Conservation (phyloP, 2,113 vertebrate genomes). For the Salminus brasiliensis region DNA sequence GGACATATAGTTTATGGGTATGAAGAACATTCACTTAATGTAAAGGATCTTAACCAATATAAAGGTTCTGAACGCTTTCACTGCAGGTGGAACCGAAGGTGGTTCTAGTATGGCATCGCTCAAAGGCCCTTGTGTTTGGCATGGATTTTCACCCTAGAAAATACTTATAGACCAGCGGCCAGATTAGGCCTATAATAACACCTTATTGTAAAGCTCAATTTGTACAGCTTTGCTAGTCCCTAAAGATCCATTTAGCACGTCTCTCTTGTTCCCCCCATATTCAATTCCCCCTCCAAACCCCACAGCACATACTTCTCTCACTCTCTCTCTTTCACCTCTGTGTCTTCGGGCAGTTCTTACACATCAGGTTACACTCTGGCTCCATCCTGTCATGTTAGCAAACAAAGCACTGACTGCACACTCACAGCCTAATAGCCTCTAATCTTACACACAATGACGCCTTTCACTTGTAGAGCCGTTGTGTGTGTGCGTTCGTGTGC, state of each 20-base stretch:
- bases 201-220: not conserved
- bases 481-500: not conserved
- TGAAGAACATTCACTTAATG: too few relatives aligned
- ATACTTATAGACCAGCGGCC: not conserved
- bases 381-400: conserved; percentile 79
- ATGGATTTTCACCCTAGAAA: not conserved
- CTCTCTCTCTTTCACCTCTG: conserved; percentile 52
- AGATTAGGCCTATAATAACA: not conserved
- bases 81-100: too few relatives aligned
- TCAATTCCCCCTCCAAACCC: not conserved
- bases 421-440: conserved; percentile 75
- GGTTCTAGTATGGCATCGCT: too few relatives aligned
- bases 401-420: conserved; percentile 79
- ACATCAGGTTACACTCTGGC: conserved; percentile 75
- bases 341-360: conserved; percentile 20
- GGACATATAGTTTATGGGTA: too few relatives aligned
- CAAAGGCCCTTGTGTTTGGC: too few relatives aligned
- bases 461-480: conserved; percentile 66
- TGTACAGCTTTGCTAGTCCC: not conserved
- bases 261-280: not conserved
- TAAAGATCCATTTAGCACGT: not conserved
- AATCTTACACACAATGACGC: conserved; percentile 76
- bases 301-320: not conserved
- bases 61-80: too few relatives aligned
- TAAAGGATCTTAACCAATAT: too few relatives aligned